Base-by-base conservation (phyloP, 2,888 invertebrate species). In the Elmis aenea region DNA sequence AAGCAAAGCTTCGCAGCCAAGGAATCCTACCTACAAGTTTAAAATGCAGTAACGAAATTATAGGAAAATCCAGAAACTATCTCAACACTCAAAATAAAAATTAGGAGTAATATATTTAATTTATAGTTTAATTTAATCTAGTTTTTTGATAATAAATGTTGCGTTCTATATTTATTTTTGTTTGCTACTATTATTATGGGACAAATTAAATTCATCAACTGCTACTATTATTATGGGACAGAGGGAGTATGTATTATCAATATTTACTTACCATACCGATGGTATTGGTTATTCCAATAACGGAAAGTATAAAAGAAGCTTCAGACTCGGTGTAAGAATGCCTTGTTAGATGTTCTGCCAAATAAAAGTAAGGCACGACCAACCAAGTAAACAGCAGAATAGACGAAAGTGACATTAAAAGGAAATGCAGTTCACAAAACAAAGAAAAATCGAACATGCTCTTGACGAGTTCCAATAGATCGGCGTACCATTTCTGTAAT, bases 311-410 rank as follows among this genome's bases (percentile, higher is more conserved):
- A 42, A 79, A 77, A 3, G 92, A 88, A 3, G 84, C 83, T 29
- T 83, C 80, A 21, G 80, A 75, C 50, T 85, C 83, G 2, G 72
- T 74, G 52, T 84, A 86, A 13, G 45, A 38, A 43, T 78, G 73
- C 5, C 78, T 76, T 18, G 76, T 76, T 71, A 90, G 83, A 62
- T 87, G 83, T 57, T 94, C 92, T 33, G 87, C 85, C 44, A 94
- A 73, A 68, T 92, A 95, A 64, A 95, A 88, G 70, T 96, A 96
- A 8, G 94, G 93, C 38, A 95, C 88, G 59, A 96, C 94, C 67
- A 88, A 89, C 87, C 92, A 93, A 56, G 85, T 81, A 69, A 94
- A 95, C 31, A 95, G 75, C 33, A 93, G 74, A 52, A 92, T 81
- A 48, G 92, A 93, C 33, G 92, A 88, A 9, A 91, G 59, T 35